These are phyloP conservation scores for Diarsia dahlii DNA, from an alignment of 2,888 invertebrate genomes.

Conservation along the genomic window DNA sequence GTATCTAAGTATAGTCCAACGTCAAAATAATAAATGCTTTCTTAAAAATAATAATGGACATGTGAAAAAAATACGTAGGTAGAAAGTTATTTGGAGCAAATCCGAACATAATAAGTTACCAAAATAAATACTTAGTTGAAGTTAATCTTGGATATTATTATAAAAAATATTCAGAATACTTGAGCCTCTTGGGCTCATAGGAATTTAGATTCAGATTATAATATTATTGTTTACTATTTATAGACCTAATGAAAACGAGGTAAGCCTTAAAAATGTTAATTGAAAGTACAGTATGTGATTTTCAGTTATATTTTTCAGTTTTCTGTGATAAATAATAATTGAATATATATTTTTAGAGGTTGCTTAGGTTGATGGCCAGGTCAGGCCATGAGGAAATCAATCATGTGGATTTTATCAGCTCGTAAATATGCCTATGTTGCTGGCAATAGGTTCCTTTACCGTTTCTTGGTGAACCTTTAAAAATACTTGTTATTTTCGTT, in stretches of 20 bases:
- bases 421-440: too few species aligned
- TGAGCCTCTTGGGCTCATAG: background rate
- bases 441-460: too few species aligned
- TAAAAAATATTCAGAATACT: background rate
- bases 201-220: slow-evolving; percentile 8
- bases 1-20: background rate
- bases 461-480: too few species aligned
- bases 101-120: background rate
- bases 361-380: too few species aligned
- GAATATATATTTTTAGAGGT: too few species aligned
- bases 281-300: background rate
- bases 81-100: slow-evolving; percentile 6
- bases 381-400: too few species aligned
- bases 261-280: background rate
- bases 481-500: too few species aligned
- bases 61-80: background rate
- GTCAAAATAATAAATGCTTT: background rate
- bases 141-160: slow-evolving; percentile 1
- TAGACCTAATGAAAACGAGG: background rate
- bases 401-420: too few species aligned
- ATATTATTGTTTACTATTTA: background rate
- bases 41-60: background rate
- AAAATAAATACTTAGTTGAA: background rate
- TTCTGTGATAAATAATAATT: too few species aligned
- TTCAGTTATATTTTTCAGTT: too few species aligned